phyloP scores from a whole-genome alignment of 2,888 invertebrate genomes.

The Drosophila lacicola region DNA sequence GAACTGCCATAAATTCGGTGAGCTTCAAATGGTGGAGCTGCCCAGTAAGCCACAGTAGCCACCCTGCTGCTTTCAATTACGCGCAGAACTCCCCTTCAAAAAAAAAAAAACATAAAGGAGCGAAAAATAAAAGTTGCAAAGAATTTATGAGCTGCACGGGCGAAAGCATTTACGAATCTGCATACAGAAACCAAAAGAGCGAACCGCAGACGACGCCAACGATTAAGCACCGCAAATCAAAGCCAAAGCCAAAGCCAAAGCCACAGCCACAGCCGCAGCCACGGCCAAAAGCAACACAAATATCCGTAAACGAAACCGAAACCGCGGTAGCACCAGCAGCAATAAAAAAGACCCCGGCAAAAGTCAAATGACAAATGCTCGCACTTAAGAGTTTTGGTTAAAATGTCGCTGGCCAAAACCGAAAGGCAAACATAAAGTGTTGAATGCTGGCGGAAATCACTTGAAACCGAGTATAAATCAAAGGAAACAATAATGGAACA shows the following conservation, averaged over 20 bases:
- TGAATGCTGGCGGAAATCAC: slow-evolving; percentile 79
- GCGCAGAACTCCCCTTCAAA: slow-evolving; percentile 24
- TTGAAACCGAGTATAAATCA: slow-evolving; percentile 78
- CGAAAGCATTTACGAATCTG: slow-evolving; percentile 46
- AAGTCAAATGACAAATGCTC: slow-evolving; percentile 70
- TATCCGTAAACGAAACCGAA: slow-evolving; percentile 31
- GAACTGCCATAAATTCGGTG: slow-evolving; percentile 63
- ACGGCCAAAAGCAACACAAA: slow-evolving; percentile 36
- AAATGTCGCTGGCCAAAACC: slow-evolving; percentile 40
- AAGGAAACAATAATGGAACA: slow-evolving; percentile 71
- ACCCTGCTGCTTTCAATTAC: slow-evolving; percentile 78
- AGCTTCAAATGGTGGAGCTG: slow-evolving; percentile 23
- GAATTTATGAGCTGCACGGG: slow-evolving; percentile 73
- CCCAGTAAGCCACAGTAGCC: slow-evolving; percentile 40
- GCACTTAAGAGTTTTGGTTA: slow-evolving; percentile 49
- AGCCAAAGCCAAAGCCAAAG: slow-evolving; percentile 33
- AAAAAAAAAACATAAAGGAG: slow-evolving; percentile 20
- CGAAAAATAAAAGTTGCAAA: slow-evolving; percentile 32
- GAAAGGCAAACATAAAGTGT: slow-evolving; percentile 70
- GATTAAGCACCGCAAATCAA: slow-evolving; percentile 75
- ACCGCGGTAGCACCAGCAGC: slow-evolving; percentile 17
- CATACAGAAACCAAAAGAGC: slow-evolving; percentile 40
- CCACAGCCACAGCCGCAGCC: slow-evolving; percentile 25
- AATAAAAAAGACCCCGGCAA: slow-evolving; percentile 24
- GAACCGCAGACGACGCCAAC: slow-evolving; percentile 70